Conservation (phyloP, 2,888 invertebrate species). For the Suillia variegata region DNA sequence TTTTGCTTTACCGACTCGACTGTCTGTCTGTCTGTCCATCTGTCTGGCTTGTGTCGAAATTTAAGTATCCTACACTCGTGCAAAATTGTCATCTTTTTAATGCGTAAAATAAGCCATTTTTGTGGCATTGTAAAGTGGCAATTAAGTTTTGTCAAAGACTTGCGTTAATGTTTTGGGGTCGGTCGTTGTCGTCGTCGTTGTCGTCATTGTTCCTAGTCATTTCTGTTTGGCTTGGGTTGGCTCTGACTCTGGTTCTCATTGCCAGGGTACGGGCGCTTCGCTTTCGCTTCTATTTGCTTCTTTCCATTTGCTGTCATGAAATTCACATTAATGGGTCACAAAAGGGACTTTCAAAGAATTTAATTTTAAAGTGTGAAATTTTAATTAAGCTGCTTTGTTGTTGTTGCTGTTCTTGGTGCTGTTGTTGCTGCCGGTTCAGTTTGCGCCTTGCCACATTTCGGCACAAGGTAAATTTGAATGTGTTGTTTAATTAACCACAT, state of each 20-base stretch:
- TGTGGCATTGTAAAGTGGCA: background rate
- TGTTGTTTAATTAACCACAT: background rate
- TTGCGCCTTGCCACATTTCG: too few relatives aligned
- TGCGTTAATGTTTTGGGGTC: background rate
- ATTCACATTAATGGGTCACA: background rate
- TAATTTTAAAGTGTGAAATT: background rate
- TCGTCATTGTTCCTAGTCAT: too few relatives aligned
- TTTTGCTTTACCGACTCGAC: too few relatives aligned
- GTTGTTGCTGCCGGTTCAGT: too few relatives aligned
- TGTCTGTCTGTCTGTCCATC: too few relatives aligned
- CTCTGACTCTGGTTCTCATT: too few relatives aligned
- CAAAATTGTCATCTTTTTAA: background rate
- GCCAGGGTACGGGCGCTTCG: too few relatives aligned
- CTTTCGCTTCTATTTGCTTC: too few relatives aligned
- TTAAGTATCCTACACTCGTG: background rate
- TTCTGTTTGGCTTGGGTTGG: too few relatives aligned
- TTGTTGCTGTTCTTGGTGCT: background rate
- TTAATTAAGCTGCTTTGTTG: background rate
- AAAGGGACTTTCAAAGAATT: background rate
- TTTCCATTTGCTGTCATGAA: background rate
- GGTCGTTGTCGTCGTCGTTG: background rate
- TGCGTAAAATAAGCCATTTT: background rate
- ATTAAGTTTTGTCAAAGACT: conserved; percentile 1
- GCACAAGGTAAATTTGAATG: background rate
- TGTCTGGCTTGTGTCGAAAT: background rate